phyloP scores from a whole-genome alignment of 2,888 invertebrate genomes.

The Drosophila birchii region DNA sequence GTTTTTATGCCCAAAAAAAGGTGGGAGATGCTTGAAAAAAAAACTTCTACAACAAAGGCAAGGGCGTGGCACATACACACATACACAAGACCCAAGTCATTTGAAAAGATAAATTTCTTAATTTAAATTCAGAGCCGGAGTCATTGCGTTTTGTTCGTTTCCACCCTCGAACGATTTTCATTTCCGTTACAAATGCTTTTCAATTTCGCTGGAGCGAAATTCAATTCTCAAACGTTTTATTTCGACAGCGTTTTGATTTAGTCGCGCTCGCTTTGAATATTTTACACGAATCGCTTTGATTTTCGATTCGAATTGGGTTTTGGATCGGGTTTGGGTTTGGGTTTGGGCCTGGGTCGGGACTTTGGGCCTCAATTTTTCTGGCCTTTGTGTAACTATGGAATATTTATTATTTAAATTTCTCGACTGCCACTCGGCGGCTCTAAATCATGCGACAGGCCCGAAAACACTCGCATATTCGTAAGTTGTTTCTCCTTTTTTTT shows the following conservation, averaged over 20 bases:
- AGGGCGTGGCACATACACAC: constrained; percentile 44
- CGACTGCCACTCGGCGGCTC: constrained; percentile 55
- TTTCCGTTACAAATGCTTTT: constrained; percentile 80
- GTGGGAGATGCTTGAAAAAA: constrained; percentile 61
- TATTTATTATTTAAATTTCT: constrained; percentile 79
- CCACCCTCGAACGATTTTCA: constrained; percentile 59
- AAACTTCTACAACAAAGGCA: constrained; percentile 50
- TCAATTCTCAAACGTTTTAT: constrained; percentile 80
- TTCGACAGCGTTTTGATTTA: constrained; percentile 80
- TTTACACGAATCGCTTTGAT: constrained; percentile 58
- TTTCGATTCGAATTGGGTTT: constrained; percentile 17
- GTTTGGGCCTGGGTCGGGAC: neutral
- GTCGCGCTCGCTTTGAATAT: constrained; percentile 73
- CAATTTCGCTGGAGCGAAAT: constrained; percentile 70
- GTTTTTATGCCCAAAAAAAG: constrained; percentile 67
- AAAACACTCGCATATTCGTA: constrained; percentile 44
- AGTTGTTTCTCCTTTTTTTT: constrained; percentile 53
- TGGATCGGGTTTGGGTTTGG: neutral
- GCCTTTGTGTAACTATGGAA: constrained; percentile 68
- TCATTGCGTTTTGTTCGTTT: constrained; percentile 35
- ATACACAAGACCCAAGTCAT: constrained; percentile 52
- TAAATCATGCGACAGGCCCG: constrained; percentile 75
- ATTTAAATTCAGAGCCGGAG: constrained; percentile 77
- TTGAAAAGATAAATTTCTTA: constrained; percentile 80
- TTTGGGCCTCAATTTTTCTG: constrained; percentile 60